Conservation (phyloP, 2,888 invertebrate genomes). For the Pantelozetes paolii region DNA sequence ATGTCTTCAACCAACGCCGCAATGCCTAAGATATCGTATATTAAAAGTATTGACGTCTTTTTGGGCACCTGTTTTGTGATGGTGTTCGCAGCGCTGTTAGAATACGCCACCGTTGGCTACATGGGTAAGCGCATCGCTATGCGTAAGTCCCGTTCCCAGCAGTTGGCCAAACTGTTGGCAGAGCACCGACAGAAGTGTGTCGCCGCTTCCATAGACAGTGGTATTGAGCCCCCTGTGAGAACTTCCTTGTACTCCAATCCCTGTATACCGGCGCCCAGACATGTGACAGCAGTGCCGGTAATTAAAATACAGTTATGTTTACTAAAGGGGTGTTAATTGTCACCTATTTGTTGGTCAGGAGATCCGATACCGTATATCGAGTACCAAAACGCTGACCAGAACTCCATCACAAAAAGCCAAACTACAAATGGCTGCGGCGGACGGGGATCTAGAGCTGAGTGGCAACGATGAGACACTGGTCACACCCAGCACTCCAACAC, state of each 20-base stretch:
- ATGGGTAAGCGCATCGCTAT: constrained; percentile 96
- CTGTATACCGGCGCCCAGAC: neutral
- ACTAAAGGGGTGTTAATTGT: neutral
- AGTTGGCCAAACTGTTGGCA: constrained; percentile 46
- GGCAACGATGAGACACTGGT: constrained; percentile 67
- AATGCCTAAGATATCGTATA: constrained; percentile 95
- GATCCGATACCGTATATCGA: constrained; percentile 12
- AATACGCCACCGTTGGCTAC: constrained; percentile 96
- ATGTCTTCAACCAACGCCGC: constrained; percentile 95
- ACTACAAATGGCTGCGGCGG: neutral
- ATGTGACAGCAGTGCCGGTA: constrained; percentile 2
- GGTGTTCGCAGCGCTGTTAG: constrained; percentile 95
- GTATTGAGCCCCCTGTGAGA: constrained; percentile 7
- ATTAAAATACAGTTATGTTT: neutral
- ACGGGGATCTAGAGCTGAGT: constrained; percentile 20
- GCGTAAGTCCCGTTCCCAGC: constrained; percentile 61
- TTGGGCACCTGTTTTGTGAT: constrained; percentile 77
- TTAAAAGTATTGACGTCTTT: constrained; percentile 96
- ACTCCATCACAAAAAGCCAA: constrained; percentile 10
- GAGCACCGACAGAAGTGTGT: constrained; percentile 46
- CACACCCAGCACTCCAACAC: constrained; percentile 54
- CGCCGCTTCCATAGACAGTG: constrained; percentile 25
- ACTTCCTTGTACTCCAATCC: constrained; percentile 13
- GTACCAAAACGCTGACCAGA: neutral
- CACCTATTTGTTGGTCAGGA: neutral